Evolutionary conservation across 2,113 vertebrate genomes (phyloP), one percentile per base, ranked within the genome.

Genomic region (Sula dactylatra): DNA sequence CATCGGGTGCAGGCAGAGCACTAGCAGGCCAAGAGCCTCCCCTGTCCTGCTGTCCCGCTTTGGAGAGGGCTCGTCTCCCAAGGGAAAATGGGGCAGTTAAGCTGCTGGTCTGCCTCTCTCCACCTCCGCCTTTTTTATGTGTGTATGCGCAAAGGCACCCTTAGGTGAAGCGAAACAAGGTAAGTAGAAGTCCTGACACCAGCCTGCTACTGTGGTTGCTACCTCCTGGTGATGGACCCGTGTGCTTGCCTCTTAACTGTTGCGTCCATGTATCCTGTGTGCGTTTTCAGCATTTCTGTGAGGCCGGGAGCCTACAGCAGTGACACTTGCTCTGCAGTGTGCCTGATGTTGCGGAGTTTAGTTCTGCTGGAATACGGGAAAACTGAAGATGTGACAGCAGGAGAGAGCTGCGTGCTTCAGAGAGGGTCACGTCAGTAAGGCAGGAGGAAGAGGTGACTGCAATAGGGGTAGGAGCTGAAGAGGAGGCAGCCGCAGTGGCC

Each of bases 211-310:
- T 31, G 36, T 65, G 34, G 9, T 54, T 77, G 45, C 31, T 56
- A 3, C 34, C 4, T 72, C 20, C 36, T 36, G 10, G 15, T 59
- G 49, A 40, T 26, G 0, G 0, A 3, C 22, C 15, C 1, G 0
- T 18, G 21, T 78, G 13, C 21, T 77, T 64, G 32, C 62, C 72
- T 26, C 7, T 36, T n/a, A 24, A 0, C n/a, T 54, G 29, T 25
- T 16, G 45, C 31, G 18, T 27, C 22, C 9, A 1, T 6, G 8
- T 44, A 19, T 10, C 76, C 36, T 49, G 11, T 14, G 13, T 36
- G 21, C 24, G 18, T 49, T 59, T 70, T 65, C n/a, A 47, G 50
- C 15, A 3, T 54, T 38, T 54, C 40, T 66, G 29, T 3, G n/a
- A 66, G 77, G 52, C 56, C 1, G 8, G 25, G 25, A 78, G 31